A percentile compares a stretch with the other conserved stretches of the same genome.
Conservation (phyloP, 2,797 vertebrate species). For the Sarcophilus harrisii region DNA sequence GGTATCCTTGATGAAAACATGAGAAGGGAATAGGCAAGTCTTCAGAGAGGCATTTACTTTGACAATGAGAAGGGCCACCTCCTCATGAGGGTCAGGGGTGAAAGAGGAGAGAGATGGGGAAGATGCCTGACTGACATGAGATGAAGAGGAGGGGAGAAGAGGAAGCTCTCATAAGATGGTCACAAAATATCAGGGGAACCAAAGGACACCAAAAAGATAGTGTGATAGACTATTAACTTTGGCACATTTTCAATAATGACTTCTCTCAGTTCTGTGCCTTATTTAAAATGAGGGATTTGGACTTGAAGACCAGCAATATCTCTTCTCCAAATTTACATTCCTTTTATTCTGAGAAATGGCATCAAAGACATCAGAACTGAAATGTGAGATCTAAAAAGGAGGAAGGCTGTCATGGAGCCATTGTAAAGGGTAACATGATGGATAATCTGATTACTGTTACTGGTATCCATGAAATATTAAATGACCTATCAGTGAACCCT, state of each 20-base stretch:
- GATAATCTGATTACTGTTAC: not conserved
- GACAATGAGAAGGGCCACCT: not conserved
- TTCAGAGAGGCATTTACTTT: not conserved
- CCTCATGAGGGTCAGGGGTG: not conserved
- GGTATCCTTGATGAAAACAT: not conserved
- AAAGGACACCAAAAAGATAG: not conserved
- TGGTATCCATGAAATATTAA: not conserved
- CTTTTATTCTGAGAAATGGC: not conserved
- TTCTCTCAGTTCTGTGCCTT: not conserved
- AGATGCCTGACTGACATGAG: not conserved
- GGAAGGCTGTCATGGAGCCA: not conserved
- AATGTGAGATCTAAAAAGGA: not conserved
- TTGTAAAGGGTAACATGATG: not conserved
- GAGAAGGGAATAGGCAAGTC: not conserved
- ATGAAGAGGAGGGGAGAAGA: not conserved
- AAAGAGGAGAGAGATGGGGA: not conserved
- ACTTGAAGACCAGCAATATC: not conserved
- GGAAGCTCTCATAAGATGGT: not conserved
- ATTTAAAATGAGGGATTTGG: not conserved
- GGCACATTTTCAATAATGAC: not conserved
- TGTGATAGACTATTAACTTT: not conserved
- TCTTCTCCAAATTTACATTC: not conserved
- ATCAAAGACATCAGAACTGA: not conserved
- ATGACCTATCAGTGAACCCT: not conserved
- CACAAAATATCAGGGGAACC: not conserved